A percentile compares a stretch with the other conserved stretches of the same genome.
Conservation (phyloP, 2,888 invertebrate genomes). For the Cataglyphis altisquamis region DNA sequence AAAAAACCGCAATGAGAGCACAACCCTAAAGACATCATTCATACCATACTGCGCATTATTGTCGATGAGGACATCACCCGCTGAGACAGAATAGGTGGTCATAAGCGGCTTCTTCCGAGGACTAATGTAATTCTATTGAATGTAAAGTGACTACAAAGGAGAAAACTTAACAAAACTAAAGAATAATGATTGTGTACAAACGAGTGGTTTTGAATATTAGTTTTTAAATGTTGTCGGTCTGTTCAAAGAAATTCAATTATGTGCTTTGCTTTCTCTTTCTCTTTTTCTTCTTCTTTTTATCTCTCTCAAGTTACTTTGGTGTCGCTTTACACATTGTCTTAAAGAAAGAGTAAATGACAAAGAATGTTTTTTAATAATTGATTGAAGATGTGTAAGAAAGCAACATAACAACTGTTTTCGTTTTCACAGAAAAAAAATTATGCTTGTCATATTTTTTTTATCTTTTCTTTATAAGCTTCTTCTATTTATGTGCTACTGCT, state of each 20-base stretch:
- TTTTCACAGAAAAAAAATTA: neutral
- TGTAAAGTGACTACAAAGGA: neutral
- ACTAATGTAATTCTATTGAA: neutral
- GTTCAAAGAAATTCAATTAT: constrained; percentile 2
- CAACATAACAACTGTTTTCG: neutral
- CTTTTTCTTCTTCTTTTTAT: too few species aligned
- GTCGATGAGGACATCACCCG: constrained; percentile 71
- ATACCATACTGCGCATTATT: constrained; percentile 82
- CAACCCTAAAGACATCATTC: constrained; percentile 82
- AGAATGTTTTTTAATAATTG: neutral
- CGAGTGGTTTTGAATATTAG: too few species aligned
- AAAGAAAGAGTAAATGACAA: too few species aligned
- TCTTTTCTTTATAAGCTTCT: neutral
- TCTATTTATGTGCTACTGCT: neutral
- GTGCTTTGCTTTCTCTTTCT: neutral
- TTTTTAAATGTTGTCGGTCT: neutral
- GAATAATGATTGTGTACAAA: neutral
- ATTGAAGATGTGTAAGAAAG: too few species aligned
- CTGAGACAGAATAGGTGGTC: constrained; percentile 44
- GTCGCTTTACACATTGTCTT: too few species aligned
- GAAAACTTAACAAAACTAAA: neutral
- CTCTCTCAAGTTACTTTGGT: neutral
- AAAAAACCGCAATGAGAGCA: constrained; percentile 78
- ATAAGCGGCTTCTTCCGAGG: neutral
- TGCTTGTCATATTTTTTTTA: neutral